A percentile compares a stretch with the other conserved stretches of the same genome.
These are phyloP conservation scores for Sebastes variabilis DNA, from an alignment of 2,797 vertebrate genomes.

Conservation along the genomic window DNA sequence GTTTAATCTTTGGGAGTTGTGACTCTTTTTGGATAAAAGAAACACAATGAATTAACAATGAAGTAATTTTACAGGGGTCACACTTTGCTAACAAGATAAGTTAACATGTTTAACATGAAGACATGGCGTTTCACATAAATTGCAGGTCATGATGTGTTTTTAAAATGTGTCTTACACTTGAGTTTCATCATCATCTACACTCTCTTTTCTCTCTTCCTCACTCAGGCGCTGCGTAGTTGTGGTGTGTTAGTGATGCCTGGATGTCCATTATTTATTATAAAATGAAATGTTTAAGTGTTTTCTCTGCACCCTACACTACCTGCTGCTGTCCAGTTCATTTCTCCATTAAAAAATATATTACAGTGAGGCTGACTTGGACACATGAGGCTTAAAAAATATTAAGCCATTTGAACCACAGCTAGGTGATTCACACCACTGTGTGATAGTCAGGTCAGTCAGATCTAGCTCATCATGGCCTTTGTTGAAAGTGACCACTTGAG, in stretches of 20 bases:
- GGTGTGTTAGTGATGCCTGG: constrained; percentile 24
- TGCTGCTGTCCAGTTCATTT: background rate
- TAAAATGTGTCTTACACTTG: constrained; percentile 72
- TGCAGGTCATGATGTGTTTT: constrained; percentile 48
- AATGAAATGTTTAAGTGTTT: constrained; percentile 25
- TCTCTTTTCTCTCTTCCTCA: constrained; percentile 9
- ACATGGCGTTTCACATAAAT: constrained; percentile 60
- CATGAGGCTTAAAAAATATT: constrained; percentile 3
- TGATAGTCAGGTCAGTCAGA: background rate
- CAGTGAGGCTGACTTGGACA: background rate
- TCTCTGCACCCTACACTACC: background rate
- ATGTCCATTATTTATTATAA: constrained; percentile 52
- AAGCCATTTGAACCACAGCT: background rate
- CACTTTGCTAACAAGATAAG: constrained; percentile 45
- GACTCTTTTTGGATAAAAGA: constrained; percentile 21
- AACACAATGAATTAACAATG: constrained; percentile 14
- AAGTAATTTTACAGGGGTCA: constrained; percentile 31
- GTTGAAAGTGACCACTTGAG: background rate
- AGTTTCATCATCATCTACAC: constrained; percentile 78
- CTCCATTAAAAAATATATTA: background rate
- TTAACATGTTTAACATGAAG: constrained; percentile 48
- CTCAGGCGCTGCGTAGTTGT: constrained; percentile 6
- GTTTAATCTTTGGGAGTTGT: background rate
- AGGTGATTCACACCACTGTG: background rate
- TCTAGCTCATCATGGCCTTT: background rate